Evolutionary conservation across 2,888 invertebrate species (phyloP), one percentile per base, ranked within the genome.

Genomic region (Junonia oenone): DNA sequence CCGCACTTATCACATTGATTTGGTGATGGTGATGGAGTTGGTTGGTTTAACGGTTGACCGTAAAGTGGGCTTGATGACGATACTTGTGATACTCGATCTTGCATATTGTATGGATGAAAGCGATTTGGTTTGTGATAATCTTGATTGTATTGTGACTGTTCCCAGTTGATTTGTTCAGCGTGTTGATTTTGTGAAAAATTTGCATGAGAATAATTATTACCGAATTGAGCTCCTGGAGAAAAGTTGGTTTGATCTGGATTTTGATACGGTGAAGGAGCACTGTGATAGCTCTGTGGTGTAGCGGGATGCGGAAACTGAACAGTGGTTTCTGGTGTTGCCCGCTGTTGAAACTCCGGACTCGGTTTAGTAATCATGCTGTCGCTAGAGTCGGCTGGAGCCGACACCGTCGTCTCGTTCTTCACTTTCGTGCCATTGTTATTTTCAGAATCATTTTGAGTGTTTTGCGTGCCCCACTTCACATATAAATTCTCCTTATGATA

Each of bases 1-100:
- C 96, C 96, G 73, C 96, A 96, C 78, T 96, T 96, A 75, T 96
- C 96, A 80, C 96, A 96, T 77, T 95, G 95, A 73, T 94, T 92
- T 1, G 93, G 93, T 58, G 93, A 94, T 0, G 94, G 92, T 11
- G 94, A 94, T 38, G 94, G 94, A 31, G 94, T 93, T 11, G 94
- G 93, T 69, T 93, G 93, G 69, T 92, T 93, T 11, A 92, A 80
- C 49, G 91, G 91, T 66, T 91, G 91, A 19, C 92, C 92, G 63
- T 92, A 92, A 46, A 91, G 76, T 33, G 92, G 92, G 73, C 91
- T 92, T 67, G 82, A 88, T 6, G 88, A 91, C 29, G 89, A 90
- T 15, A 90, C 91, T 68, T 90, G 90, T 19, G 90, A 80, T 8
- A 91, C 91, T 17, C 91, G 83, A 31, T 92, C 92, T 68, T 90